Evolutionary conservation across 2,797 vertebrate species (phyloP), one percentile per base, ranked within the genome.

Genomic region (Urocyon cinereoargenteus): DNA sequence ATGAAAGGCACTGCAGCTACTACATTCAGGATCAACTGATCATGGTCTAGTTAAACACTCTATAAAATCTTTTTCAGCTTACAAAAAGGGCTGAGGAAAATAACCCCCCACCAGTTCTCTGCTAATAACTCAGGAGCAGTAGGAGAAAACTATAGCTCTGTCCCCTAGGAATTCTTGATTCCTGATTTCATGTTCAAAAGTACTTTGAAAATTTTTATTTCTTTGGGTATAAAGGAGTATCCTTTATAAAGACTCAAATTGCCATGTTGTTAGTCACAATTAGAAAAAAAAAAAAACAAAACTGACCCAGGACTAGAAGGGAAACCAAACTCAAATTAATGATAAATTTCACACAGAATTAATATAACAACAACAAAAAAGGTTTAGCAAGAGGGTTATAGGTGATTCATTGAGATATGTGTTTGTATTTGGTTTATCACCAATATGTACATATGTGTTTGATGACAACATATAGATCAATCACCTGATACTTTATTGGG

Each of bases 51-150:
- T 98, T 97, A 98, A 97, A 96, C 36, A 88, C 57, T 92, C 70
- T 66, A 51, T 57, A 96, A 97, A 97, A 81, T 16, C 0, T 75
- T 95, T 96, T 85, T 81, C 91, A 95, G 12, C 15, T 97, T 24
- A 91, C 86, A 77, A 97, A 96, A 92, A 88, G 86, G 2, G 8
- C 77, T 97, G 31, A 73, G 96, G 81, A 98, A 98, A 98, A 97
- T 95, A 97, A 92, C 53, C 92, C 57, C 79, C 70, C 96, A 91
- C 86, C 68, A 98, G 82, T 1, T 97, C 98, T 97, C 95, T 97
- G 68, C 92, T 98, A 97, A 97, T 98, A 98, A 97, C 86, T 94
- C 98, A 97, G 95, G 91, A 97, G 90, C 86, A 97, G 55, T 68
- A 97, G 92, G 31, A 97, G 88, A 97, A 98, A 97, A 70, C 36